A percentile compares a stretch with the other conserved stretches of the same genome.
Conservation (phyloP, 2,797 vertebrate genomes). For the Crenichthys baileyi region DNA sequence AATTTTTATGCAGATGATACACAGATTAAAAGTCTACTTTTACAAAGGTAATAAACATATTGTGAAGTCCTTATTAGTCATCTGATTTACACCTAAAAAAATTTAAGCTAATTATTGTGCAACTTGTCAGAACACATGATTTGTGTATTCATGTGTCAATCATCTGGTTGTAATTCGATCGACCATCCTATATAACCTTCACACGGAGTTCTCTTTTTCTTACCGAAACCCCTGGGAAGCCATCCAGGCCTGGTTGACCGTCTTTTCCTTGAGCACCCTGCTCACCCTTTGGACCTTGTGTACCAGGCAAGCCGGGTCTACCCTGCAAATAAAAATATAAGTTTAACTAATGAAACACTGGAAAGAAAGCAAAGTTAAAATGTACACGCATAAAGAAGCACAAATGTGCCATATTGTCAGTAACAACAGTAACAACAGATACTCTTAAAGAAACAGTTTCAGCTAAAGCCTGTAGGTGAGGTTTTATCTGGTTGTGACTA, state of each 20-base stretch:
- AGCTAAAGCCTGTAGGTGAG: too few species aligned
- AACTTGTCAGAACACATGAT: background rate
- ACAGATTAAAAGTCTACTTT: background rate
- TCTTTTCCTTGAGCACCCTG: conserved; percentile 80
- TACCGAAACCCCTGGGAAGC: conserved; percentile 89
- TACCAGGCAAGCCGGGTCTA: conserved; percentile 82
- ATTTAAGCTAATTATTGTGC: background rate
- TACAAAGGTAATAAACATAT: too few species aligned
- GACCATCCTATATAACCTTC: background rate
- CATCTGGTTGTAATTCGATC: background rate
- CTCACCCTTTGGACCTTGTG: conserved; percentile 81
- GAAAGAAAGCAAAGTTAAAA: background rate
- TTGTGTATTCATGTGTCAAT: background rate
- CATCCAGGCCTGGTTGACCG: conserved; percentile 88
- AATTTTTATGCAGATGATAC: background rate
- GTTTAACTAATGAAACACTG: background rate
- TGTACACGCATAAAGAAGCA: too few species aligned
- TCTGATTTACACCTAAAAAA: background rate
- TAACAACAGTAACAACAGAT: too few species aligned
- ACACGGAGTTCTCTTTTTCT: background rate
- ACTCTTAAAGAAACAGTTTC: background rate
- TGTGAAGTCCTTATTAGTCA: background rate
- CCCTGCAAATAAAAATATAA: conserved; percentile 69
- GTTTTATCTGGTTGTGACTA: background rate
- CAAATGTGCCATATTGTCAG: too few species aligned